Evolutionary conservation across 2,888 invertebrate genomes (phyloP), one percentile per base, ranked within the genome.

Genomic region (Aethes cnicana): DNA sequence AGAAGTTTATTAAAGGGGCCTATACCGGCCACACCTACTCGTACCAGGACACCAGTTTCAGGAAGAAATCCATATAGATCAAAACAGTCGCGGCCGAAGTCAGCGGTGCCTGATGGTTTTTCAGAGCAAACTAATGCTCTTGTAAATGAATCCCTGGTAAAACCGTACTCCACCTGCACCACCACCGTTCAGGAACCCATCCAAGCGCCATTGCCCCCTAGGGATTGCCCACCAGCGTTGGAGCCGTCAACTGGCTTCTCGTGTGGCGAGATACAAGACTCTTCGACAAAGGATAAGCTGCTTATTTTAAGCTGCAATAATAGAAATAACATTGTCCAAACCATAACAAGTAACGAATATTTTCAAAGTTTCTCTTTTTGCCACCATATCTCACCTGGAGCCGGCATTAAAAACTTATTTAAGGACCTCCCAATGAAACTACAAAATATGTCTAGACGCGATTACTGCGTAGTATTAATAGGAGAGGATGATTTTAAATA

Each of bases 301-400:
- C 21, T 43, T 12, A 30, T 43, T 12, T 3, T 43, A n/a, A 43
- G 43, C n/a, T 21, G n/a, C 5, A 43, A 43, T 20, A 43, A 43
- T 21, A 32, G 9, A 9, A 20, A 32, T 18, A 43, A 30, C 8
- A 32, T 43, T 3, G 4, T 43, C 3, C 20, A 43, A 9, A 14
- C 5, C n/a, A 11, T 42, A 21, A 20, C 14, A 32, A 7, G 14
- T 3, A n/a, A 42, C 3, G 20, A 20, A 4, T 11, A 7, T 4
- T 32, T 43, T n/a, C 20, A 32, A 8, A 20, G 32, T 4, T 43
- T 43, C 5, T 14, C 14, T 5, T 30, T 4, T n/a, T 32, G 20
- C 14, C 42, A 43, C 16, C 12, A 43, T 3, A 43, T 30, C n/a
- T 14, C 7, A 5, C 30, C 42, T 4, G 30, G 32, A 6, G 30